Base-by-base conservation (phyloP, 2,113 vertebrate genomes). In the Melanotaenia duboulayi region DNA sequence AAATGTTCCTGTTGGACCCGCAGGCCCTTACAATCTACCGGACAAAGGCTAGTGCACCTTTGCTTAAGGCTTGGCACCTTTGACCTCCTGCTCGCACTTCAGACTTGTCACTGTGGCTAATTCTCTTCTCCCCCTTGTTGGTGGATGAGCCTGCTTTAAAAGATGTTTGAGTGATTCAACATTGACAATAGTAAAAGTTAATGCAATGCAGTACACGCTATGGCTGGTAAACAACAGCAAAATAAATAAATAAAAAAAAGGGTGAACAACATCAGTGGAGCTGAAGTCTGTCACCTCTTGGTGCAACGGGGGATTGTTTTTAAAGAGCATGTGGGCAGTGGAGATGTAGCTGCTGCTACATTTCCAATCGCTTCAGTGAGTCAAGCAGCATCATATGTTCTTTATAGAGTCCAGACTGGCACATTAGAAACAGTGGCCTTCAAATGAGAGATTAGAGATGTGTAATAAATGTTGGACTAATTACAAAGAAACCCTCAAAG, bases 1-100 rank as follows among this genome's bases (percentile, higher is more conserved):
- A 93, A 93, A 93, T 93, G 92, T 93, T 93, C 90, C 90, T 93
- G 90, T 91, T 92, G 90, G 92, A 93, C 88, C 90, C 85, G 81
- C 90, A 90, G 90, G 92, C 92, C 92, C 87, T 91, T 92, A 92
- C 90, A 93, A 93, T 92, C 92, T 93, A 89, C 87, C 51, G 90
- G 90, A 93, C 92, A 93, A 92, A 93, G 92, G 92, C 87, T 90
- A 91, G 90, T 74, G 90, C 87, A 92, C 92, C 92, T 93, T 93
- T 92, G 92, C 92, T 92, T 91, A 92, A 92, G 90, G 90, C 90
- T 90, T n/a, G 71, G 52, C 89, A 91, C 92, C 92, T 93, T 91
- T 93, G 90, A 91, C 92, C 92, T 85, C 79, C 71, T 60, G 70
- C 87, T 90, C 74, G 80, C 85, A 81, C 89, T 90, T 92, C 92